These are phyloP conservation scores for Danio rerio DNA, from an alignment of 2,113 vertebrate genomes.

Conservation along the genomic window DNA sequence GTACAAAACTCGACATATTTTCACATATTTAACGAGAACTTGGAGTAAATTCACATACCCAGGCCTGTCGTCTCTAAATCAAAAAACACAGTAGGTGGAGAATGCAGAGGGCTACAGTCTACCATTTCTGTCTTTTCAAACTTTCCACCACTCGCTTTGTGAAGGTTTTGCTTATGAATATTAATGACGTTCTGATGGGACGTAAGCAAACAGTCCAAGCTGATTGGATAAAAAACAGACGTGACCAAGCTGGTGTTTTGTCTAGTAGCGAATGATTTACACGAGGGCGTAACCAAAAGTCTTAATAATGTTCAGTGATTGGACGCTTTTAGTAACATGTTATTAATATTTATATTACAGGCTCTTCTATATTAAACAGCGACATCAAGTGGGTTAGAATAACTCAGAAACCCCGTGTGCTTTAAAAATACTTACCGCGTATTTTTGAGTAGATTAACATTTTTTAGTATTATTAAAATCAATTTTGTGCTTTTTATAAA, in stretches of 20 bases:
- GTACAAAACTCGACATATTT: neutral
- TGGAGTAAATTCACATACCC: slow-evolving; percentile 52
- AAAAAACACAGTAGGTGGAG: slow-evolving; percentile 68
- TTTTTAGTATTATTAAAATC: neutral
- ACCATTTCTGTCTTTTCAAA: slow-evolving; percentile 38
- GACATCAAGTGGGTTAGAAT: neutral
- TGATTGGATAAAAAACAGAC: neutral
- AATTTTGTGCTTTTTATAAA: neutral
- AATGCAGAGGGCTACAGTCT: neutral
- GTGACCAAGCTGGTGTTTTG: neutral
- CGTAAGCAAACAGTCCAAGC: neutral
- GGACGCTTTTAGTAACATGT: neutral
- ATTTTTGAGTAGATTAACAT: too few species aligned
- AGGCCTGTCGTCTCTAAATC: slow-evolving; percentile 77
- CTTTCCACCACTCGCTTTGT: neutral
- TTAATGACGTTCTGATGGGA: neutral
- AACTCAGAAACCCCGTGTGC: neutral
- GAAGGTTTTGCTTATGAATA: slow-evolving; percentile 12
- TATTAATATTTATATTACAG: neutral
- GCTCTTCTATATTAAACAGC: neutral
- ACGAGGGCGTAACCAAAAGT: neutral
- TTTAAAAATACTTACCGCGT: neutral
- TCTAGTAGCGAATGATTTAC: neutral
- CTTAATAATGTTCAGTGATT: neutral
- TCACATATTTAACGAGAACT: neutral